Evolutionary conservation across 92 coral and sea anemone genomes (phyloP), one percentile per base, ranked within the genome.

Genomic region (Epizoanthus rinbou): DNA sequence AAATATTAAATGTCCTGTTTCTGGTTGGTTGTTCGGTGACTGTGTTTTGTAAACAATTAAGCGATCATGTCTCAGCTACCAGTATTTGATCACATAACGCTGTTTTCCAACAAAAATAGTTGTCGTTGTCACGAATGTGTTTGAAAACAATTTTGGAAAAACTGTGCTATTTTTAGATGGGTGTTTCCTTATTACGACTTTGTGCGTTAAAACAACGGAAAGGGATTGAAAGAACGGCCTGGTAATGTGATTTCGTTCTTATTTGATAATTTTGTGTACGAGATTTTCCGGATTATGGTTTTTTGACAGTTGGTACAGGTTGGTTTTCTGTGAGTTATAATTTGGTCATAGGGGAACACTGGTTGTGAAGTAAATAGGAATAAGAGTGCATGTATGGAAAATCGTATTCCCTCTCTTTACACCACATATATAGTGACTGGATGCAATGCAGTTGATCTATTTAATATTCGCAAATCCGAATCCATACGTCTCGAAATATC

Each of bases 21-120:
- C 70, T 78, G 82, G 82, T 78, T 78, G 82, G 82, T 78, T 41
- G 72, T 39, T 62, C n/a, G 8, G 70, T 22, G 14, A 41, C 82
- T 60, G 21, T 23, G 72, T 62, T 78, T 78, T 63, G 45, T 78
- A 63, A 78, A 78, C 82, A 78, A 62, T 57, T 13, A 39, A 60
- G n/a, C 47, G 58, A 78, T 66, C 54, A 56, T 62, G 70, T 43
- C 50, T 62, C 72, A 2, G 53, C 25, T 62, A 39, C 82, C 22
- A 47, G 82, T 62, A 47, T 13, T 78, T 63, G 82, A 78, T 78
- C 82, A 21, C 82, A 78, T 78, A 78, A 78, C 82, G 16, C 41
- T 22, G 18, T 14, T 63, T 74, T 78, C 25, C 13, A 22, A 78
- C 72, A 28, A 78, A 78, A 78, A 78, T 78, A 78, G 71, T 41